Percentiles rank a stretch among this genome's conserved stretches.
Conservation (phyloP, 2,888 invertebrate genomes). For the Nemurella pictetii region DNA sequence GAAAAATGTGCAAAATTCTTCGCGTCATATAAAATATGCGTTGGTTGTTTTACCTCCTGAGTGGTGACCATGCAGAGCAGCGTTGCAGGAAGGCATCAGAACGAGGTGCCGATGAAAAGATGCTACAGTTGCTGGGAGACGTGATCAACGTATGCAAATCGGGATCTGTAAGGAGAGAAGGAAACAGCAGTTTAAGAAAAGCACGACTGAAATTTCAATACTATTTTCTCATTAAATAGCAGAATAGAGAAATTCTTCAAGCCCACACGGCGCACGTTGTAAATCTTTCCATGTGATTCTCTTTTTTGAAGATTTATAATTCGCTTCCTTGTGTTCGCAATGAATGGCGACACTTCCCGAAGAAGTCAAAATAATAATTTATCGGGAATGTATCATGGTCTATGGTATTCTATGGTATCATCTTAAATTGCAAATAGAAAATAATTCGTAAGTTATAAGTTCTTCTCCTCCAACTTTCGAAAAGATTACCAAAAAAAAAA, state of each 20-base stretch:
- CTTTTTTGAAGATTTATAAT: background rate
- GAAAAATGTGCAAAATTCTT: background rate
- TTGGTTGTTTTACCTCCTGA: background rate
- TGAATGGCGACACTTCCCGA: background rate
- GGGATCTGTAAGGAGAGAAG: background rate
- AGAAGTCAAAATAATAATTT: background rate
- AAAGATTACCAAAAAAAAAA: background rate
- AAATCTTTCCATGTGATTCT: background rate
- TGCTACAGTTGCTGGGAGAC: background rate
- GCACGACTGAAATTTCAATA: background rate
- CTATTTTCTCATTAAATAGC: background rate
- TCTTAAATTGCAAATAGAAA: no score
- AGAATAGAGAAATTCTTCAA: background rate
- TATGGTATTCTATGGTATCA: no score
- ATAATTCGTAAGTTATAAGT: no score
- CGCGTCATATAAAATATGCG: background rate
- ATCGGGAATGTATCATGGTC: background rate
- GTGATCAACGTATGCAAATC: background rate
- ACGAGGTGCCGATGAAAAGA: background rate
- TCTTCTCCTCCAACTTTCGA: background rate
- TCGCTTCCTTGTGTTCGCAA: background rate
- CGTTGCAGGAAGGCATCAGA: background rate
- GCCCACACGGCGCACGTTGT: background rate
- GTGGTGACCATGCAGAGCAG: background rate
- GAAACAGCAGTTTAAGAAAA: background rate